A percentile compares a stretch with the other conserved stretches of the same genome.
Conservation (phyloP, 2,888 invertebrate genomes). For the Limulus polyphemus region DNA sequence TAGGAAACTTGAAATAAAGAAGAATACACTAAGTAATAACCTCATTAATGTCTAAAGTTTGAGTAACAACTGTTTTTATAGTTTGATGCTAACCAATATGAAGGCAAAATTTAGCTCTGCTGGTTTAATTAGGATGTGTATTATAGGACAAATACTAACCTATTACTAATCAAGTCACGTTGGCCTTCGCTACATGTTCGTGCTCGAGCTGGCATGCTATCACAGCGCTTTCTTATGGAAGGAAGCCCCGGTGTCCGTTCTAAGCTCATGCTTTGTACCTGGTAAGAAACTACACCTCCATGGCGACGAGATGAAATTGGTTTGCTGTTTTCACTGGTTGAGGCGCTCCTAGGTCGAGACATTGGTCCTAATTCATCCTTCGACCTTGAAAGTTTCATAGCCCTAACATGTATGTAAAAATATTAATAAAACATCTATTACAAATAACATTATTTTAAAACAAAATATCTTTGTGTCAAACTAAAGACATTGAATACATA, state of each 20-base stretch:
- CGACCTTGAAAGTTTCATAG: constrained; percentile 43
- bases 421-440: neutral
- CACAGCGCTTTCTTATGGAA: constrained; percentile 53
- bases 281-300: constrained; percentile 12
- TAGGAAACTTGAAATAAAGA: no score
- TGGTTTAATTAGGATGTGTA: no score
- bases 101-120: no score
- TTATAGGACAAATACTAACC: constrained; percentile 4
- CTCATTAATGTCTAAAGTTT: no score
- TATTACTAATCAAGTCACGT: constrained; percentile 10
- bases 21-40: no score
- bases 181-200: constrained; percentile 51
- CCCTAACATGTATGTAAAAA: constrained; percentile 48
- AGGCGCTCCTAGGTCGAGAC: constrained; percentile 52
- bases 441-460: neutral
- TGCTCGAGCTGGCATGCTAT: constrained; percentile 65
- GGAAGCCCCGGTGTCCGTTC: constrained; percentile 9
- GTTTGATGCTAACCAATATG: no score
- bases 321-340: constrained; percentile 57
- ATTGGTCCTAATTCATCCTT: constrained; percentile 52
- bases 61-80: no score
- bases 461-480: neutral
- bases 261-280: constrained; percentile 7
- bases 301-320: constrained; percentile 48
- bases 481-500: neutral